phyloP scores from a whole-genome alignment of 2,797 vertebrate species.

The Pipistrellus nathusii region DNA sequence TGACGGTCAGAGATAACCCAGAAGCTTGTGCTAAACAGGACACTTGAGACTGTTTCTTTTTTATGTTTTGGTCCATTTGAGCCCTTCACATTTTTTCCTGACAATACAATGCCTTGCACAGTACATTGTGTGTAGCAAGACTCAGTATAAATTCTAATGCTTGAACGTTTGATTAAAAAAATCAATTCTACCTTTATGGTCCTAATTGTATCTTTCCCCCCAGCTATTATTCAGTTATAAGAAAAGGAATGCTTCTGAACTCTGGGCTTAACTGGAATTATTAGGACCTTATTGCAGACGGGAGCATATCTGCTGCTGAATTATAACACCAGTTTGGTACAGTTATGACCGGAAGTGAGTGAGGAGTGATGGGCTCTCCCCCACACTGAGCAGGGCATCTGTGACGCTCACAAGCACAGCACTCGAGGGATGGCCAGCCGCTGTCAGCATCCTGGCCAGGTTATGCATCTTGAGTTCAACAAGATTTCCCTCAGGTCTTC shows the following conservation, averaged over 20 bases:
- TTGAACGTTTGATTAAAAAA: constrained; percentile 19
- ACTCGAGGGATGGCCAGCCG: not conserved
- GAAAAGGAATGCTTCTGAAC: not conserved
- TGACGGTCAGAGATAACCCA: not conserved
- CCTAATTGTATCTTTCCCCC: not conserved
- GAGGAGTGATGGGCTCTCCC: not conserved
- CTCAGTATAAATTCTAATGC: not conserved
- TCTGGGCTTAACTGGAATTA: not conserved
- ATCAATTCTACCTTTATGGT: not conserved
- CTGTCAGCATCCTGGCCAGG: not conserved
- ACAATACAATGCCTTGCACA: not conserved
- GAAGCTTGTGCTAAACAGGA: not conserved
- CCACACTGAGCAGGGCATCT: not conserved
- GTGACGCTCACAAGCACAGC: not conserved
- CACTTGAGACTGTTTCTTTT: not conserved
- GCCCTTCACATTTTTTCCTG: not conserved
- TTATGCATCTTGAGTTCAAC: not conserved
- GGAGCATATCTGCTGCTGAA: not conserved
- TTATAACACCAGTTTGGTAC: not conserved
- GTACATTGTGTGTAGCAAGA: not conserved
- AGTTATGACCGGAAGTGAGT: not conserved
- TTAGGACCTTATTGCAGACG: not conserved
- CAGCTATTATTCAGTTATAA: not conserved
- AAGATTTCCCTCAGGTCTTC: constrained; percentile 50
- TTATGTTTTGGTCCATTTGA: not conserved